Base-by-base conservation (phyloP, 1,140 invertebrate species). In the Nomia melanderi region DNA sequence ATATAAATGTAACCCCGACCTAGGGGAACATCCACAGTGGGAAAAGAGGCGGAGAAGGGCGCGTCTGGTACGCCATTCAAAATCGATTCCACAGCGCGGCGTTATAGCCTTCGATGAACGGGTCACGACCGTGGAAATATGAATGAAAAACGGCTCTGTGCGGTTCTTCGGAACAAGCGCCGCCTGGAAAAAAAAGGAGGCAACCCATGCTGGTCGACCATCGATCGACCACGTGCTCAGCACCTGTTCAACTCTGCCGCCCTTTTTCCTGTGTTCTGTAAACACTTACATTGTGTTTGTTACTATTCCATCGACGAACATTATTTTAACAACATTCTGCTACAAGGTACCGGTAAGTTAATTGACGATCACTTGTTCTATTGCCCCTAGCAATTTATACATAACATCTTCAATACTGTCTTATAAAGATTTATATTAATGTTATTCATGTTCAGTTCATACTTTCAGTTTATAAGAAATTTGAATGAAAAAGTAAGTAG, bases 71-170 rank as follows among this genome's bases (percentile, higher is more conserved):
- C 88, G 83, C 88, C 87, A 91, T 91, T 91, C 85, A 90, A 91
- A 92, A 92, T 92, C 91, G 91, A 92, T 92, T 87, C 63, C 86
- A 81, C 86, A 74, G 82, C 87, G 74, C 39, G 59, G 75, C 75
- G 85, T 86, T 87, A 82, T 79, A 80, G 70, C 79, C 84, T 88
- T 89, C 85, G 87, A 88, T 87, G 87, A 86, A 88, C 85, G 88
- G 81, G 81, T 83, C 82, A 84, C 82, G 82, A 84, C 82, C 87
- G 88, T 91, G 89, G 88, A 92, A 92, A 92, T 92, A 92, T 92
- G 91, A 92, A 92, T 92, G 91, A 92, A 92, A 91, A 92, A 91
- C 86, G 88, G 89, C 86, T 89, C 84, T 84, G 88, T 85, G 83
- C 87, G 78, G 73, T 86, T 88, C 86, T 86, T 86, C 81, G 83